A percentile compares a stretch with the other conserved stretches of the same genome.
Conservation (phyloP, 2,113 vertebrate genomes). For the Morone chrysops region DNA sequence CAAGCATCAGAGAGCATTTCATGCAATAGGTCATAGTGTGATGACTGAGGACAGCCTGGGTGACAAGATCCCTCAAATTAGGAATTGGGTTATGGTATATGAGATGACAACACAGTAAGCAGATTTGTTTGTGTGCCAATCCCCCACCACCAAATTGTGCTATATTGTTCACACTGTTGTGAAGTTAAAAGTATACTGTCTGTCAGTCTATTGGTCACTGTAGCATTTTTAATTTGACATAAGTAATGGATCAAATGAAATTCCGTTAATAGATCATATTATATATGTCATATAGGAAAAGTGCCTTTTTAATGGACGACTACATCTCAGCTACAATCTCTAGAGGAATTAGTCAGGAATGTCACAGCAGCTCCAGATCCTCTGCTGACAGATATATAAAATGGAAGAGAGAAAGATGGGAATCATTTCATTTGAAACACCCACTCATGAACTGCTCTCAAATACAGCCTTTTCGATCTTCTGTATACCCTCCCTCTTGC, state of each 20-base stretch:
- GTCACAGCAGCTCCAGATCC: constrained; percentile 27
- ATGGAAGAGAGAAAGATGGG: constrained; percentile 21
- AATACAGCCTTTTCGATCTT: constrained; percentile 32
- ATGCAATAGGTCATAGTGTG: constrained; percentile 79
- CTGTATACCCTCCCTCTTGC: background rate
- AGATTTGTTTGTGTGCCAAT: constrained; percentile 8
- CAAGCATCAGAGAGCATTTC: constrained; percentile 61
- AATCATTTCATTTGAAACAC: constrained; percentile 55
- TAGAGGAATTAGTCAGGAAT: constrained; percentile 38
- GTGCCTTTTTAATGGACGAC: constrained; percentile 37
- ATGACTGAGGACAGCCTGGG: constrained; percentile 66
- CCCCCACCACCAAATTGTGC: background rate
- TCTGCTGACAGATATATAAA: constrained; percentile 13
- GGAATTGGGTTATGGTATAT: constrained; percentile 57
- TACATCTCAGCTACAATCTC: constrained; percentile 19
- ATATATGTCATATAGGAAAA: no score
- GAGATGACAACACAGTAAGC: constrained; percentile 43
- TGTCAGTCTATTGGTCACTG: background rate
- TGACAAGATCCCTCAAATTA: constrained; percentile 62
- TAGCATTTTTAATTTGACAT: background rate
- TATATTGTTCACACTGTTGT: background rate
- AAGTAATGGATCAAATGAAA: background rate
- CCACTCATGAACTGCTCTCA: constrained; percentile 62
- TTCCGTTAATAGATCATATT: background rate
- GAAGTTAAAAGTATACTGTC: background rate